phyloP scores from a whole-genome alignment of 2,888 invertebrate species.

The Hemithea aestivaria region DNA sequence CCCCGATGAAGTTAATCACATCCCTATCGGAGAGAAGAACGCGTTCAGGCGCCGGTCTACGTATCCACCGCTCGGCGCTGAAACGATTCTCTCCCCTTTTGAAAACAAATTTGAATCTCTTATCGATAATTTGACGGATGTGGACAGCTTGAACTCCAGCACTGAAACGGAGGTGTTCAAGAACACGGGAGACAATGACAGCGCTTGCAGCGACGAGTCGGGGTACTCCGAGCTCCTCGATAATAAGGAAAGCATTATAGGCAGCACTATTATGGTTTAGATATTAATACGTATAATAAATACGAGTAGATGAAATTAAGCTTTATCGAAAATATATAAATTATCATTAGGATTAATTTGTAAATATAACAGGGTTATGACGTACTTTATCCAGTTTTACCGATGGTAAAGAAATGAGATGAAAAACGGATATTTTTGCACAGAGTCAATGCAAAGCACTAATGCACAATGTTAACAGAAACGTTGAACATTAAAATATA shows the following conservation, averaged over 20 bases:
- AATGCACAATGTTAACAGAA: slow-evolving; percentile 24
- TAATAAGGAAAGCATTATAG: slow-evolving; percentile 69
- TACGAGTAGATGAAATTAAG: slow-evolving; percentile 15
- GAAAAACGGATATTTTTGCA: slow-evolving; percentile 2
- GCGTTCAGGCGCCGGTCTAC: slow-evolving; percentile 64
- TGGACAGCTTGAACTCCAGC: slow-evolving; percentile 60
- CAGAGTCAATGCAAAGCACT: slow-evolving; percentile 17
- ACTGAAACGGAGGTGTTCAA: slow-evolving; percentile 73
- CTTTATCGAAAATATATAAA: slow-evolving; percentile 9
- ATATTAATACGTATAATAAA: slow-evolving; percentile 19
- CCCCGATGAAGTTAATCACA: slow-evolving; percentile 59
- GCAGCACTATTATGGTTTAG: slow-evolving; percentile 70
- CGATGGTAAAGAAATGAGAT: slow-evolving; percentile 15
- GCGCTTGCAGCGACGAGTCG: slow-evolving; percentile 93
- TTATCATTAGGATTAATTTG: slow-evolving; percentile 29
- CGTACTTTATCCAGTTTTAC: slow-evolving; percentile 46
- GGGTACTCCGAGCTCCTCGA: slow-evolving; percentile 91
- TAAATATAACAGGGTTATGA: slow-evolving; percentile 54
- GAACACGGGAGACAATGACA: slow-evolving; percentile 82
- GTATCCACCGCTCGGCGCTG: slow-evolving; percentile 62
- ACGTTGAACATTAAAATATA: too few species aligned
- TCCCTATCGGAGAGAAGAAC: slow-evolving; percentile 72
- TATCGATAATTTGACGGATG: slow-evolving; percentile 63
- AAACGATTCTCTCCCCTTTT: slow-evolving; percentile 48
- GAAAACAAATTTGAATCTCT: slow-evolving; percentile 66